Conservation (phyloP, 2,888 invertebrate genomes). For the Brachyopa scutellaris region DNA sequence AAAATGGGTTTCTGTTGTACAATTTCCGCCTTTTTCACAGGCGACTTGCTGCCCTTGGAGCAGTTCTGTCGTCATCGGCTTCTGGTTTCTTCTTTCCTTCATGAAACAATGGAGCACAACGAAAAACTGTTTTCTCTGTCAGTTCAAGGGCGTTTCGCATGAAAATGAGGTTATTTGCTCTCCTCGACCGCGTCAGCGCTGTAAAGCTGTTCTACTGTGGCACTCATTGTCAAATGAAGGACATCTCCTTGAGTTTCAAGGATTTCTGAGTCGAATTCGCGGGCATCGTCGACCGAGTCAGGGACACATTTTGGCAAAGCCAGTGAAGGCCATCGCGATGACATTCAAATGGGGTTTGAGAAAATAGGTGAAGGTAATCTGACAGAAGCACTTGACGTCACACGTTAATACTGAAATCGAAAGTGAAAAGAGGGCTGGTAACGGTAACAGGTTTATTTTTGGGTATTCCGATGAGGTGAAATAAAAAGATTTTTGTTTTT, state of each 20-base stretch:
- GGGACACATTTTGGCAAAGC: slow-evolving; percentile 72
- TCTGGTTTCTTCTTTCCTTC: neutral
- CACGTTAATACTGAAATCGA: slow-evolving; percentile 8
- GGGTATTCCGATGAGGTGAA: slow-evolving; percentile 50
- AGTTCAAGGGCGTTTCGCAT: slow-evolving; percentile 50
- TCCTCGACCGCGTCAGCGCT: slow-evolving; percentile 78
- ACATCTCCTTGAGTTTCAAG: slow-evolving; percentile 79
- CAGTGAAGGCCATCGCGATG: slow-evolving; percentile 40
- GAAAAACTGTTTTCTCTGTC: neutral
- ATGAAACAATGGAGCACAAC: neutral
- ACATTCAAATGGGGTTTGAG: slow-evolving; percentile 39
- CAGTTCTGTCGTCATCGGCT: neutral
- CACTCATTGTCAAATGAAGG: slow-evolving; percentile 79
- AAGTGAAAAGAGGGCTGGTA: neutral
- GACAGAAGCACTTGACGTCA: slow-evolving; percentile 6
- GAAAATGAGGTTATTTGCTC: slow-evolving; percentile 70
- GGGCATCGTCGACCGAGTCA: slow-evolving; percentile 60
- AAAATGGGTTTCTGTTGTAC: neutral
- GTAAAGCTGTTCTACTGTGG: slow-evolving; percentile 56
- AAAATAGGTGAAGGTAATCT: slow-evolving; percentile 41
- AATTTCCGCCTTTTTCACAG: neutral
- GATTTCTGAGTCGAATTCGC: slow-evolving; percentile 75
- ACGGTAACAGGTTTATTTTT: slow-evolving; percentile 53
- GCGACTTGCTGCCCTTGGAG: neutral
- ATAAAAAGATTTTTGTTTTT: slow-evolving; percentile 12